phyloP scores from a whole-genome alignment of 1,140 invertebrate genomes.

The Pseudomyrmex flavicornis region DNA sequence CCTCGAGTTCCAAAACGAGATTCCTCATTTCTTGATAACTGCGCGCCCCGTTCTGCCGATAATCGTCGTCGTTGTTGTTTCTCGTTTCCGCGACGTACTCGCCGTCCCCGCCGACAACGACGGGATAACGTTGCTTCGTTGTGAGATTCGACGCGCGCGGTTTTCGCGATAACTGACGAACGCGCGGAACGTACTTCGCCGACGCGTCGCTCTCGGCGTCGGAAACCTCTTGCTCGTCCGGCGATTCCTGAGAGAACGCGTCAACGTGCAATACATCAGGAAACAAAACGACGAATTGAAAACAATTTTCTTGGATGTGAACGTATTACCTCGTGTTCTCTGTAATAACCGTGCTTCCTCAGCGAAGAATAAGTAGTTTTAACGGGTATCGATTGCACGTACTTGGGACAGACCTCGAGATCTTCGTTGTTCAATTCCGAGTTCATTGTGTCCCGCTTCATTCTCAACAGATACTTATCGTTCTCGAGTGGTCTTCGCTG shows the following conservation, averaged over 20 bases:
- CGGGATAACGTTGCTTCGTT: neutral
- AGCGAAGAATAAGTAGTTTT: neutral
- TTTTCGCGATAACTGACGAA: neutral
- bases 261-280: neutral
- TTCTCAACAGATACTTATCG: neutral
- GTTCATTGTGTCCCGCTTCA: neutral
- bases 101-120: neutral
- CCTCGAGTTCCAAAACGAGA: neutral
- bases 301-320: neutral
- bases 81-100: neutral
- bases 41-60: neutral
- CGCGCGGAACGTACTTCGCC: neutral
- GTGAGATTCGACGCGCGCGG: neutral
- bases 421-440: neutral
- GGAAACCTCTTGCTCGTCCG: neutral
- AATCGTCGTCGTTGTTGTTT: constrained; percentile 18
- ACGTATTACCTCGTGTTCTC: constrained; percentile 9
- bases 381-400: neutral
- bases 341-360: constrained; percentile 12
- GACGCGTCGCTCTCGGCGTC: neutral
- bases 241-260: constrained; percentile 6
- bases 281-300: neutral
- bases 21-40: neutral
- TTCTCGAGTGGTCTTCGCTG: constrained; percentile 27
- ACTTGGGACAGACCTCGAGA: neutral